Evolutionary conservation across 2,888 invertebrate species (phyloP).

Genomic region (Clistopyga incitator): DNA sequence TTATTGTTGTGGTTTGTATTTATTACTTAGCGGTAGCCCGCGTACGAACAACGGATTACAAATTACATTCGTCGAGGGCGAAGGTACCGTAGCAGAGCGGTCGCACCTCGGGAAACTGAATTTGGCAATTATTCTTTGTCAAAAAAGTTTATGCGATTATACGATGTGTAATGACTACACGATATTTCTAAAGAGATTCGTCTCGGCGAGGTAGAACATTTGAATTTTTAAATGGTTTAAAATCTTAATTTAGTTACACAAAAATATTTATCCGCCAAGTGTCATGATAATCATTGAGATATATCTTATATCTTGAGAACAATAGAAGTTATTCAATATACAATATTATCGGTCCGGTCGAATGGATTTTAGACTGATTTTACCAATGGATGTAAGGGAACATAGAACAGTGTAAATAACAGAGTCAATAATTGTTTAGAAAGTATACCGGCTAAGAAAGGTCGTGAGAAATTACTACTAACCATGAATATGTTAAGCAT

Average conservation of each 20-base stretch:
- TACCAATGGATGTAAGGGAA: background rate
- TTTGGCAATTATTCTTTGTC: constrained; percentile 60
- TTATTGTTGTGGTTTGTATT: constrained; percentile 71
- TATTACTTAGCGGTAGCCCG: constrained; percentile 66
- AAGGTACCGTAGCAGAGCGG: background rate
- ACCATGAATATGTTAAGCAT: too few species aligned
- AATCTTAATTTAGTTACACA: background rate
- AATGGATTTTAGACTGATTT: background rate
- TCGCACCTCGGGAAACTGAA: constrained; percentile 42
- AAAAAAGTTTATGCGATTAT: constrained; percentile 47
- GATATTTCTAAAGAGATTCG: background rate
- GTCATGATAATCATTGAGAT: too few species aligned
- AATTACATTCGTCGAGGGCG: constrained; percentile 52
- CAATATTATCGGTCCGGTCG: background rate
- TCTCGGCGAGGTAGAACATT: background rate
- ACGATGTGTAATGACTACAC: background rate
- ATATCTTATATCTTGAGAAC: too few species aligned
- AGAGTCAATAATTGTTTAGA: too few species aligned
- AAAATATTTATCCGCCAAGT: too few species aligned
- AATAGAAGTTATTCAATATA: background rate
- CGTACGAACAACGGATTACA: constrained; percentile 66
- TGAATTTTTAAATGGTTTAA: background rate
- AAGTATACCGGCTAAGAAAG: too few species aligned
- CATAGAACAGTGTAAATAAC: too few species aligned
- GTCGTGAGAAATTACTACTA: too few species aligned